Conservation (phyloP, 2,797 vertebrate species). For the Cirrhinus molitorella region DNA sequence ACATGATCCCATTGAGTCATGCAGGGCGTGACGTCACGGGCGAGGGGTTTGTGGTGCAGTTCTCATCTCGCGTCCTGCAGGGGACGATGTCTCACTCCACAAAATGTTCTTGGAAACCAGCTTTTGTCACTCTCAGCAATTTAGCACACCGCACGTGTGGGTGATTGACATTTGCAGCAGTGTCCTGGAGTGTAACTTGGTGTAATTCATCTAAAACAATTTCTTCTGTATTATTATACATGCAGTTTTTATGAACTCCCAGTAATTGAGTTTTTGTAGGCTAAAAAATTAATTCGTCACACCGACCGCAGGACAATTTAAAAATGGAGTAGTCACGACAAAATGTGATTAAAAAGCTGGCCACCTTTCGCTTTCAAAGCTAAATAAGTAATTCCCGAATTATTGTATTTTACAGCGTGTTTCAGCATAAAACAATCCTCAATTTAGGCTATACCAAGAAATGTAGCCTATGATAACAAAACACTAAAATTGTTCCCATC, state of each 20-base stretch:
- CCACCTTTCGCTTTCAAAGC: not conserved
- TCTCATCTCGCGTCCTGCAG: slow-evolving; percentile 28
- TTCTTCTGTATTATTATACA: not conserved
- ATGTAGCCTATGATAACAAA: not conserved
- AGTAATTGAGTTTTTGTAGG: slow-evolving; percentile 8
- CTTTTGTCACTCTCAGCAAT: not conserved
- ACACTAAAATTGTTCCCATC: not conserved
- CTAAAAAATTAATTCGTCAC: not conserved
- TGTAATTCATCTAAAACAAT: not conserved
- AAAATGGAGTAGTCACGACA: not conserved
- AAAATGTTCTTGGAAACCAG: not conserved
- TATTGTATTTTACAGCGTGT: not conserved
- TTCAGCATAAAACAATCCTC: not conserved
- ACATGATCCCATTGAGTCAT: slow-evolving; percentile 62
- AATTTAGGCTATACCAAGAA: not conserved
- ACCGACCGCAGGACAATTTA: not conserved
- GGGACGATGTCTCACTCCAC: slow-evolving; percentile 35
- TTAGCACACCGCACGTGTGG: not conserved
- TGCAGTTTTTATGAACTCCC: slow-evolving; percentile 27
- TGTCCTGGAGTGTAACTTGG: slow-evolving; percentile 1
- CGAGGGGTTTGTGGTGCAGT: slow-evolving; percentile 50
- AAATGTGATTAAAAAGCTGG: slow-evolving; percentile 3
- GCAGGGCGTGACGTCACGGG: slow-evolving; percentile 73
- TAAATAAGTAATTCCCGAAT: not conserved
- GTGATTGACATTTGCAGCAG: not conserved